Percentiles rank a stretch among this genome's conserved stretches.
Conservation (phyloP, 2,113 vertebrate genomes). For the Lepus europaeus region DNA sequence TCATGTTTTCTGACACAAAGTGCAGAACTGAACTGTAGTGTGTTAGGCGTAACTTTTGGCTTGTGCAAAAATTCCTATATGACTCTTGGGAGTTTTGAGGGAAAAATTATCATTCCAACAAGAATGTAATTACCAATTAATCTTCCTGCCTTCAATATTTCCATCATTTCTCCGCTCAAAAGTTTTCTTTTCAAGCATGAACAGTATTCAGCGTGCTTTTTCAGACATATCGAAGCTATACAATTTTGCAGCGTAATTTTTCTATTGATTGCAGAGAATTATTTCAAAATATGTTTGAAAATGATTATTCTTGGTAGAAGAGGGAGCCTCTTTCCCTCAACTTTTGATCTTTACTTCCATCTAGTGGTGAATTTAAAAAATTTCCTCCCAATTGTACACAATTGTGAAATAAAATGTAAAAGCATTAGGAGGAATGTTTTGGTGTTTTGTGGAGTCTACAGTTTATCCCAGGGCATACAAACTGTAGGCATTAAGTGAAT, state of each 20-base stretch:
- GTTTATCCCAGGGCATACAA: neutral
- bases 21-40: neutral
- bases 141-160: neutral
- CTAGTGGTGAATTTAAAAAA: conserved; percentile 63
- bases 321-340: conserved; percentile 2
- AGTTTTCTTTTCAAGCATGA: neutral
- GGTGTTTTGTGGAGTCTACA: neutral
- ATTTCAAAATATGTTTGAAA: conserved; percentile 8
- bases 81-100: neutral
- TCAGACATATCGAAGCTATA: neutral
- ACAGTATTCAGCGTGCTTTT: neutral
- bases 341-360: conserved; percentile 67
- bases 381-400: neutral
- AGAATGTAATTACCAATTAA: neutral
- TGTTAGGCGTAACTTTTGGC: neutral
- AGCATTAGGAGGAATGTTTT: neutral
- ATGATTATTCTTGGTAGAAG: neutral
- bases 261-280: neutral
- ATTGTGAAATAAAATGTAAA: no score
- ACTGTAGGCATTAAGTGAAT: neutral
- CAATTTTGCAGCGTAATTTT: neutral
- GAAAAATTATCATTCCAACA: neutral
- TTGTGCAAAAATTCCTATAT: neutral
- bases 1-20: neutral
- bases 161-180: neutral